Evolutionary conservation across 2,888 invertebrate species (phyloP).

Genomic region (Drosophila gaucha): DNA sequence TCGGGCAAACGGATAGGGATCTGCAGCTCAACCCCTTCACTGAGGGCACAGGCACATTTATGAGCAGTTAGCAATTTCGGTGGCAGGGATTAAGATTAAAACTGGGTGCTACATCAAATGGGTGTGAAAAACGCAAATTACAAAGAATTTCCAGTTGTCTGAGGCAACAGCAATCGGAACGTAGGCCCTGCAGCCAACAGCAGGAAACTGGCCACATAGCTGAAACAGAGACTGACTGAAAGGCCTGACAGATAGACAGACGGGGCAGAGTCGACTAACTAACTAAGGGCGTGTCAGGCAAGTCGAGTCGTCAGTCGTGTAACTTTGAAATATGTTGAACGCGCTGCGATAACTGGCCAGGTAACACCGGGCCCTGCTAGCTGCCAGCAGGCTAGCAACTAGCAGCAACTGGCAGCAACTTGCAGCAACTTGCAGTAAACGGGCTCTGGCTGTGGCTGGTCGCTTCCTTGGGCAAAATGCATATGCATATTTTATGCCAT

Average conservation of each 20-base stretch:
- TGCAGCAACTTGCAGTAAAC: conserved; percentile 32
- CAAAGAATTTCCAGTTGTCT: conserved; percentile 67
- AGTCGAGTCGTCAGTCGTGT: conserved; percentile 75
- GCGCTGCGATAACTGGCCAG: conserved; percentile 77
- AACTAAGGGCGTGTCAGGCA: conserved; percentile 76
- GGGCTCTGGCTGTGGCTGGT: conserved; percentile 34
- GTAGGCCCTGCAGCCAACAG: conserved; percentile 34
- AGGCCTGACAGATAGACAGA: conserved; percentile 39
- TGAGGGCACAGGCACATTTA: conserved; percentile 34
- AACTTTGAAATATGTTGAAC: conserved; percentile 79
- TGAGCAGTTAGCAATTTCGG: conserved; percentile 77
- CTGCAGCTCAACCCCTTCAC: conserved; percentile 33
- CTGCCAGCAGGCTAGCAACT: no score
- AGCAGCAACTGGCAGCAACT: conserved; percentile 37
- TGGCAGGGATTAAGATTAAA: conserved; percentile 80
- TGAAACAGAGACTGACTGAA: conserved; percentile 55
- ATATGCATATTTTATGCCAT: conserved; percentile 79
- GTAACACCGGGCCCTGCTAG: conserved; percentile 51
- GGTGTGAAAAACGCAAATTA: conserved; percentile 80
- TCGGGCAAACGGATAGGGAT: conserved; percentile 17
- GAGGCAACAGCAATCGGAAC: conserved; percentile 28
- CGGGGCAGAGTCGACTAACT: conserved; percentile 58
- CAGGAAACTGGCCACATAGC: conserved; percentile 76
- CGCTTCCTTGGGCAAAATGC: conserved; percentile 55
- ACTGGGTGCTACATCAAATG: conserved; percentile 74